A percentile compares a stretch with the other conserved stretches of the same genome.
phyloP scores from a whole-genome alignment of 64 coral and sea anemone genomes.

The Cladopsammia gracilis region DNA sequence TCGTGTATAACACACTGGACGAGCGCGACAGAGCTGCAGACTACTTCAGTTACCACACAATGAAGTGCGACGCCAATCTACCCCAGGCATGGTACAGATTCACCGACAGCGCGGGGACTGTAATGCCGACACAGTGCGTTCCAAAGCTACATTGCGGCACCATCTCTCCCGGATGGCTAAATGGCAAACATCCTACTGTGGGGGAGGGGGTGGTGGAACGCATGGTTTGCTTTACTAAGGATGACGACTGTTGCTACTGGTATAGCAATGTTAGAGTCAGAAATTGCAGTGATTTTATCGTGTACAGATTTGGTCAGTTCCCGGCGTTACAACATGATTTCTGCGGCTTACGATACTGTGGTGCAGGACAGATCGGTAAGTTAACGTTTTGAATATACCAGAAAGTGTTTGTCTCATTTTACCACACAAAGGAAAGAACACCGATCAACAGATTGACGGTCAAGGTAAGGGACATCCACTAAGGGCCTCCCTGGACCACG shows the following conservation, averaged over 20 bases:
- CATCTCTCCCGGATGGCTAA: conserved; percentile 68
- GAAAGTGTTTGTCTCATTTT: too few relatives aligned
- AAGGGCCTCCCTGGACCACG: too few relatives aligned
- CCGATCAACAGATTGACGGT: too few relatives aligned
- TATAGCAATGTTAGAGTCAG: conserved; percentile 28
- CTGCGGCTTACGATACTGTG: conserved; percentile 66
- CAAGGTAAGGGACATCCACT: too few relatives aligned
- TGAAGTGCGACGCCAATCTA: conserved; percentile 30
- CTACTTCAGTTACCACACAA: conserved; percentile 24
- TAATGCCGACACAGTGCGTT: conserved; percentile 59
- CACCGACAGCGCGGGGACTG: conserved; percentile 27
- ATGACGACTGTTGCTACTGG: conserved; percentile 50
- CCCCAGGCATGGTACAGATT: conserved; percentile 54
- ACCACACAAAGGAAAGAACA: too few relatives aligned
- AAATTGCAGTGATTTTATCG: conserved; percentile 58
- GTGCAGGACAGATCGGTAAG: not conserved
- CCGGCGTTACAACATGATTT: not conserved
- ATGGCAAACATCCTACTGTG: conserved; percentile 54
- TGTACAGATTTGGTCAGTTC: conserved; percentile 48
- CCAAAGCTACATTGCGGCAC: conserved; percentile 62
- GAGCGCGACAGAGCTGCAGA: conserved; percentile 40
- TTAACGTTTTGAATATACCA: not conserved
- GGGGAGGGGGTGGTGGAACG: conserved; percentile 47
- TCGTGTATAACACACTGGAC: conserved; percentile 11
- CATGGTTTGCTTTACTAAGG: conserved; percentile 54